Evolutionary conservation across 2,888 invertebrate genomes (phyloP), one percentile per base, ranked within the genome.

Genomic region (Parelbella ahira): DNA sequence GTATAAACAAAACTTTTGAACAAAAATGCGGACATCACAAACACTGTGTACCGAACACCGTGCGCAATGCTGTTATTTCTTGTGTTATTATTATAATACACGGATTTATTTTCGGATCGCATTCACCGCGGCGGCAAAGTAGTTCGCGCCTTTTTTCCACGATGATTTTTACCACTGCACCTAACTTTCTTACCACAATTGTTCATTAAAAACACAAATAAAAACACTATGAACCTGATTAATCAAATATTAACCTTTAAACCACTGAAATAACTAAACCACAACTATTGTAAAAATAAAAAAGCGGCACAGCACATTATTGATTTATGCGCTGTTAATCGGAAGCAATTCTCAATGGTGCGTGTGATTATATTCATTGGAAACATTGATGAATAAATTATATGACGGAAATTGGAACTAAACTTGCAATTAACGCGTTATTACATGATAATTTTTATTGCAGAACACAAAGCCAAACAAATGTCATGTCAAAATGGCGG

Each of bases 401-500:
- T 41, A 51, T 49, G 48, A 51, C 62, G 57, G 54, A 72, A 71
- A 64, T 56, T 53, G 47, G 52, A 56, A 60, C 44, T 56, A 60
- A 65, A 56, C 54, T 46, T 53, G 50, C 55, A 58, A 50, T 58
- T 60, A 54, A 60, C 54, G 51, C 54, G 48, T 63, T 72, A 72
- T 77, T 73, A 78, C 68, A 75, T 70, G 69, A 61, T 78, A 73
- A 62, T 37, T 60, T 67, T 56, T 49, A 67, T 54, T 58, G 61
- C 54, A 60, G 65, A 77, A 86, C 78, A 84, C 84, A 87, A 87
- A 86, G 84, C 86, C 76, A 84, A 87, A 84, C 87, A 88, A 88
- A 86, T 84, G 87, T 88, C 86, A 88, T 84, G 87, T 88, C 84
- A 88, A 88, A 87, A 88, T 88, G 88, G 88, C 88, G 87, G 87